Evolutionary conservation across 2,888 invertebrate genomes (phyloP), one percentile per base, ranked within the genome.

Genomic region (Drosophila melanosoma): DNA sequence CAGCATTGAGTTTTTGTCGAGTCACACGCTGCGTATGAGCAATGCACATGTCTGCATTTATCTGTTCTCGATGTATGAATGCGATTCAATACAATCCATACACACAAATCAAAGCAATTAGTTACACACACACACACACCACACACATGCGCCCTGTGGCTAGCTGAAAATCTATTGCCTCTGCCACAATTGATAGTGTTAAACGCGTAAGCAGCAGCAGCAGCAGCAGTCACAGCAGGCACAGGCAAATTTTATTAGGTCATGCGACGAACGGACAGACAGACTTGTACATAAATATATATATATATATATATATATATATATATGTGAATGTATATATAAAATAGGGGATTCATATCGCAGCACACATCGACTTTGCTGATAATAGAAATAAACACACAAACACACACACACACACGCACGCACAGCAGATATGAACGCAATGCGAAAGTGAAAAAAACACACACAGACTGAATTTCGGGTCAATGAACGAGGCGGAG

Each of bases 401-500:
- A 58, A 62, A 5, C 23, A n/a, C n/a, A 23, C 52, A 40, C 61
- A 62, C 69, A 56, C 45, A 42, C 26, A 51, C 36, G 29, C 20
- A 60, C 2, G 57, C 61, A 63, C 36, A 26, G 36, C 45, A 74
- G 74, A 75, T 78, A 82, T 69, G 75, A 68, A 62, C 68, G 38
- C 67, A 74, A 71, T 70, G 69, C 65, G 79, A 71, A 61, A 66
- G 53, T 79, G 72, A 79, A 82, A 80, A 81, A 74, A 74, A 81
- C 61, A 53, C 35, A 77, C 59, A 79, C 74, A 65, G 65, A 56
- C 38, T 53, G 67, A 54, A 66, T 63, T 67, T 68, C 85, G 73
- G 88, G 90, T 88, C 88, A 88, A 90, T 90, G 88, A 88, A 88
- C 88, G 90, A 69, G 74, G 51, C 73, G 80, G 69, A 78, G 74